Percentiles rank a stretch among this genome's conserved stretches.
phyloP scores from a whole-genome alignment of 2,113 vertebrate species.

The Puffinus mauretanicus region DNA sequence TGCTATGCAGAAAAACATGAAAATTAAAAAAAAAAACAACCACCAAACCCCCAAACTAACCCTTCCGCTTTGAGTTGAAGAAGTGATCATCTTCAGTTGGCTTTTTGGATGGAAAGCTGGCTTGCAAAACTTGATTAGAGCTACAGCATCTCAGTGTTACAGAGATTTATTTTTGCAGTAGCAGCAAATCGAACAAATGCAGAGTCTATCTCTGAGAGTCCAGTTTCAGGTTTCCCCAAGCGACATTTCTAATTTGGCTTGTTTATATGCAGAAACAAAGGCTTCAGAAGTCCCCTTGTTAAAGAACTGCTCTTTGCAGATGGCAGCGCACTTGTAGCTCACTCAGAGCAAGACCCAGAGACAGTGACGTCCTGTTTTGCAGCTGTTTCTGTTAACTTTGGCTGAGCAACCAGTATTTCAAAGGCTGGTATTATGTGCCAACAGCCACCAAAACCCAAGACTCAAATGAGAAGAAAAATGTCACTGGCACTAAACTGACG shows the following conservation, averaged over 20 bases:
- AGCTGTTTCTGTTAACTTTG: slow-evolving; percentile 60
- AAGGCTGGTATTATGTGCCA: slow-evolving; percentile 28
- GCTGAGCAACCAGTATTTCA: slow-evolving; percentile 42
- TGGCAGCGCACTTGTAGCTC: slow-evolving; percentile 14
- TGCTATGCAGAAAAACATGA: not conserved
- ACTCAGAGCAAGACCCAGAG: slow-evolving; percentile 26
- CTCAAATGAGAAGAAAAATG: slow-evolving; percentile 19
- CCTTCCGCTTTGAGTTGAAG: not conserved
- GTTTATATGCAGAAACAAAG: slow-evolving; percentile 19
- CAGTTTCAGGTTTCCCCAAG: slow-evolving; percentile 18
- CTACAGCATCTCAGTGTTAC: not conserved
- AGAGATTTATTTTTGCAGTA: not conserved
- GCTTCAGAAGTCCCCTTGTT: slow-evolving; percentile 35
- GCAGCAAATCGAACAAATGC: not conserved
- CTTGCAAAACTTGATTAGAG: not conserved
- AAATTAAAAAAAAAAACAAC: not conserved
- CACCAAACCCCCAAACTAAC: not conserved
- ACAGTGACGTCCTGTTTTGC: slow-evolving; percentile 55
- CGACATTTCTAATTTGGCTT: not conserved
- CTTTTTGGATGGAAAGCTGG: not conserved
- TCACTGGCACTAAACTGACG: not conserved
- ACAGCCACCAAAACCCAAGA: slow-evolving; percentile 2
- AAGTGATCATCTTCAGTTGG: not conserved
- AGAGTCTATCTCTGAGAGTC: not conserved
- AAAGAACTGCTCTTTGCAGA: slow-evolving; percentile 48